phyloP scores from a whole-genome alignment of 2,113 vertebrate genomes.

The Gymnobelideus leadbeateri region DNA sequence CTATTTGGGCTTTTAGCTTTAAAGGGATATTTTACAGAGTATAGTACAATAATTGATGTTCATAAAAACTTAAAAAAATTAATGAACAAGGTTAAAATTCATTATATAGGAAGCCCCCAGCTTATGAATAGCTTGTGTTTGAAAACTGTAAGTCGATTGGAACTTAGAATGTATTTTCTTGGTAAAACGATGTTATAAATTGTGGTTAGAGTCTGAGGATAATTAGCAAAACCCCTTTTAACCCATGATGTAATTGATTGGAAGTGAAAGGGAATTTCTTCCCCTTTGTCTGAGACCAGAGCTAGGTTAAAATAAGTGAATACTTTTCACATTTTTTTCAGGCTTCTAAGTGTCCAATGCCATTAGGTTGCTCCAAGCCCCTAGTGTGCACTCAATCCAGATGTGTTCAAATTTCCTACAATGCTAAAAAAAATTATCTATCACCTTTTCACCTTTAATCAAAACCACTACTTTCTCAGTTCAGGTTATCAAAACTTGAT shows the following conservation, averaged over 20 bases:
- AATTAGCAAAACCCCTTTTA: not conserved
- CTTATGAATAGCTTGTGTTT: not conserved
- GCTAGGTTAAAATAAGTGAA: not conserved
- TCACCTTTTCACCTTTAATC: not conserved
- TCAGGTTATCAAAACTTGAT: constrained; percentile 11
- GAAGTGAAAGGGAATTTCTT: not conserved
- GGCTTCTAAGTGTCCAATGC: not conserved
- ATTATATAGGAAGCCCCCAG: not conserved
- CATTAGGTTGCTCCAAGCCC: not conserved
- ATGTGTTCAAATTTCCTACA: not conserved
- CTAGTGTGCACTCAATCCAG: constrained; percentile 1
- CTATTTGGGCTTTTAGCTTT: not conserved
- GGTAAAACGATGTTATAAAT: not conserved
- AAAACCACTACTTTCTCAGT: not conserved
- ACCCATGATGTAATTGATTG: not conserved
- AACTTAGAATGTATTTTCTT: not conserved
- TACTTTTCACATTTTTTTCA: constrained; percentile 30
- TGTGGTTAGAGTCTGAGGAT: not conserved
- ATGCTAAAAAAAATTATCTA: not conserved
- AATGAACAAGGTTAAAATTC: not conserved
- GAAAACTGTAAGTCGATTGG: not conserved
- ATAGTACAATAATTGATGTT: not conserved
- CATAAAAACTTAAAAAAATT: not conserved
- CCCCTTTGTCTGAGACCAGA: not conserved
- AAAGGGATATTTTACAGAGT: not conserved